Evolutionary conservation across 92 coral and sea anemone genomes (phyloP), one percentile per base, ranked within the genome.

Genomic region (Parazoanthus swiftii): DNA sequence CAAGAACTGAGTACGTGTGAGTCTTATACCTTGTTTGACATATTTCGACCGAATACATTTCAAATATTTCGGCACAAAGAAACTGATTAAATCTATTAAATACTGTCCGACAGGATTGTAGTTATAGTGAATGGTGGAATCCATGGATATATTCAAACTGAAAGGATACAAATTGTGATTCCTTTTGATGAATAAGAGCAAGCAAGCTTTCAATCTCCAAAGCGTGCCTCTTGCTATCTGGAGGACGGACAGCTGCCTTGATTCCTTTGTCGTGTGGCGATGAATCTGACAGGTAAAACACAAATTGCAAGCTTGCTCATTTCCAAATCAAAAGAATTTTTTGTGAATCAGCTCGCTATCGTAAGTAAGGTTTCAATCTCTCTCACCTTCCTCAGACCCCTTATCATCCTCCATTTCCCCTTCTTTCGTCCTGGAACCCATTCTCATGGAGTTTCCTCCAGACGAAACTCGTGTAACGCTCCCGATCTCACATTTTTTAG

Each of bases 81-180:
- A 51, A 39, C 58, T 8, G 8, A 1, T 63, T 63, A 20, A 9
- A 23, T 23, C 51, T 20, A 63, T 15, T 54, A 63, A 23, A 21
- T 63, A 63, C 6, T 21, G 68, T 63, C 58, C 2, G n/a, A 11
- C 6, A 1, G 70, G 20, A 25, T 63, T 26, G 26, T 20, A 63
- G 70, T 1, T 13, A 63, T 21, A 63, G 66, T 21, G 70, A 63
- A 63, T 63, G 70, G 26, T 46, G 39, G 56, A 6, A 10, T 16
- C 15, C 7, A 20, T n/a, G 8, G 15, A 8, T 29, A 11, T 10
- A 25, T 8, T 33, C 18, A 37, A 16, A 16, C 13, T 83, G 46
- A 72, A 92, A 92, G 98, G 94, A 92, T 94, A 94, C 98, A 59
- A 91, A 77, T n/a, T 90, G 87, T 26, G 92, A 91, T 81, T 96